phyloP scores from a whole-genome alignment of 2,888 invertebrate genomes.

The Vesta saturnalis region DNA sequence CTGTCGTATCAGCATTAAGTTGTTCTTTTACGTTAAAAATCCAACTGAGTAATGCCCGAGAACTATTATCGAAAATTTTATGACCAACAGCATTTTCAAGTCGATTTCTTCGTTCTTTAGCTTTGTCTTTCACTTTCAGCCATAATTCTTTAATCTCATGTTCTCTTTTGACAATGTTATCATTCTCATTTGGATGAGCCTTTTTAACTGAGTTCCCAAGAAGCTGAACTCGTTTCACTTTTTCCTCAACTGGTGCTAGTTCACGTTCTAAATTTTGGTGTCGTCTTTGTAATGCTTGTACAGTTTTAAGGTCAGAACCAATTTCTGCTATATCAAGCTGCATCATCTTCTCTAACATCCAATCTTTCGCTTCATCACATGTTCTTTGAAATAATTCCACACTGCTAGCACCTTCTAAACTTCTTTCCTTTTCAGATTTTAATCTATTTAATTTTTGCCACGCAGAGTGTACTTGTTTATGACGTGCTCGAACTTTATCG shows the following conservation, averaged over 20 bases:
- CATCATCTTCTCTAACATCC: slow-evolving; percentile 97
- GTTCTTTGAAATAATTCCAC: slow-evolving; percentile 96
- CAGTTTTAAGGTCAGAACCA: slow-evolving; percentile 89
- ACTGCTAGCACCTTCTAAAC: slow-evolving; percentile 79
- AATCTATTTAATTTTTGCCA: slow-evolving; percentile 89
- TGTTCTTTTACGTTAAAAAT: slow-evolving; percentile 81
- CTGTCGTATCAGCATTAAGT: slow-evolving; percentile 78
- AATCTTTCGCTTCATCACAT: slow-evolving; percentile 95
- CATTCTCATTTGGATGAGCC: slow-evolving; percentile 90
- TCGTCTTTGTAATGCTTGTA: slow-evolving; percentile 88
- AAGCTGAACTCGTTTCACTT: slow-evolving; percentile 87
- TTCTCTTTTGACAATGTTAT: slow-evolving; percentile 86
- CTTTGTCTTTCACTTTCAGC: slow-evolving; percentile 87
- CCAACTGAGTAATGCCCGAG: slow-evolving; percentile 85
- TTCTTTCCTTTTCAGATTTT: slow-evolving; percentile 90
- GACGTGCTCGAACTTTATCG: slow-evolving; percentile 78
- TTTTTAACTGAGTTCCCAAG: slow-evolving; percentile 91
- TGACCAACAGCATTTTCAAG: slow-evolving; percentile 95
- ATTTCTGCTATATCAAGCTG: slow-evolving; percentile 82
- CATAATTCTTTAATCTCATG: slow-evolving; percentile 88
- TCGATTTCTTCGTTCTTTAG: slow-evolving; percentile 81
- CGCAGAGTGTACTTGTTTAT: slow-evolving; percentile 85
- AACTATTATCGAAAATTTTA: slow-evolving; percentile 90
- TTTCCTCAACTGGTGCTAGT: slow-evolving; percentile 93
- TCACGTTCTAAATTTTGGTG: slow-evolving; percentile 95